These are phyloP conservation scores for Lophura nycthemera DNA, from an alignment of 2,113 vertebrate genomes.

Conservation along the genomic window DNA sequence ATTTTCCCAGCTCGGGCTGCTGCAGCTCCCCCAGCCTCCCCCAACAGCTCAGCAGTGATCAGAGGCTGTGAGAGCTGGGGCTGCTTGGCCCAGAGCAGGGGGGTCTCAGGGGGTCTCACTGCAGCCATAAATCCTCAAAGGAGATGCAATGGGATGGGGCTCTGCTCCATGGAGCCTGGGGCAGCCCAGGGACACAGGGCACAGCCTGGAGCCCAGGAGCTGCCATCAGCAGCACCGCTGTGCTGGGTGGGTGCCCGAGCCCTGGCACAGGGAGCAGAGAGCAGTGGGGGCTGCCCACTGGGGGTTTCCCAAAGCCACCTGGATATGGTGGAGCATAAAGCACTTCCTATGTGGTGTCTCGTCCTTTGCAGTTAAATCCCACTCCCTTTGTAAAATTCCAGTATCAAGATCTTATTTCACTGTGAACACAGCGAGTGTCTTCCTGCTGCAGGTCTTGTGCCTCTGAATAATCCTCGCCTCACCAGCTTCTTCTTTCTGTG, in stretches of 20 bases:
- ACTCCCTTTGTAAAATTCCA: not conserved
- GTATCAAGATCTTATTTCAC: not conserved
- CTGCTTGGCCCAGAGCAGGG: not conserved
- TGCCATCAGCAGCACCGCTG: not conserved
- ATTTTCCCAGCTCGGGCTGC: not conserved
- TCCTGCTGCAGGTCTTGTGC: not conserved
- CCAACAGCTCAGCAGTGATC: not conserved
- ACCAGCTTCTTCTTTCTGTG: conserved; percentile 23
- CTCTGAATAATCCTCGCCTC: conserved; percentile 10
- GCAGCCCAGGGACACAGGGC: too few species aligned
- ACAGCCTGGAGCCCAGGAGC: not conserved
- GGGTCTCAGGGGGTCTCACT: not conserved
- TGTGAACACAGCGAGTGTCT: rapidly evolving
- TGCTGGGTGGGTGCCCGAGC: not conserved
- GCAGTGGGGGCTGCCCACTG: not conserved
- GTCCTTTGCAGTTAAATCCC: not conserved
- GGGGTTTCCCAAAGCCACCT: not conserved
- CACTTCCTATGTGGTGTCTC: not conserved
- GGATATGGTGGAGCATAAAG: not conserved
- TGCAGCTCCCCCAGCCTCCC: conserved; percentile 43
- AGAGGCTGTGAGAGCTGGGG: not conserved
- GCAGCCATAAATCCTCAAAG: not conserved
- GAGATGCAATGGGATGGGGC: not conserved
- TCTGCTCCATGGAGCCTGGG: not conserved
- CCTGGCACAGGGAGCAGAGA: not conserved